Evolutionary conservation across 2,888 invertebrate species (phyloP).

Genomic region (Polyommatus icarus): DNA sequence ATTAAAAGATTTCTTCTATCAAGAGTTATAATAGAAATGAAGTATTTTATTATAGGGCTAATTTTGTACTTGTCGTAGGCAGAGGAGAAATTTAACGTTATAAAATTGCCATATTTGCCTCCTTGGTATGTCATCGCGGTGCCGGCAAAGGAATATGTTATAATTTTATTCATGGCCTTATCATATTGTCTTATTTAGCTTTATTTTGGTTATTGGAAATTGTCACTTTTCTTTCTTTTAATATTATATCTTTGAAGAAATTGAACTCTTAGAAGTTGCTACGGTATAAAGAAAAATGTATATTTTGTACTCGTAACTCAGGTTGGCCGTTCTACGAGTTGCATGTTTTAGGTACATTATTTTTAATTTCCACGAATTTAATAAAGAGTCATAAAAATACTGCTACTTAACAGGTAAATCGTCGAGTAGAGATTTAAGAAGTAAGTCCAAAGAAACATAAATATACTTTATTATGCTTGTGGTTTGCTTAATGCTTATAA

Average conservation of each 20-base stretch:
- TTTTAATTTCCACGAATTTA: too few species aligned
- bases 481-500: constrained; percentile 28
- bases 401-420: too few species aligned
- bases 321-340: too few species aligned
- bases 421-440: neutral
- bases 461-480: constrained; percentile 30
- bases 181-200: neutral
- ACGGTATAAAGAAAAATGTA: too few species aligned
- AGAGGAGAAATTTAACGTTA: neutral
- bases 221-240: neutral
- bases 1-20: too few species aligned
- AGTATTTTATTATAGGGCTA: neutral
- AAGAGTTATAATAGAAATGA: too few species aligned
- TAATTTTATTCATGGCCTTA: neutral
- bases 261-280: neutral
- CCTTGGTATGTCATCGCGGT: neutral
- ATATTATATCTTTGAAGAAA: neutral
- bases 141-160: neutral
- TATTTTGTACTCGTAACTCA: too few species aligned
- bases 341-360: too few species aligned
- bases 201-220: too few species aligned
- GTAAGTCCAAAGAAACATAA: constrained; percentile 5
- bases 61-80: constrained; percentile 8
- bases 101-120: constrained; percentile 5
- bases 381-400: too few species aligned